Percentiles rank a stretch among this genome's conserved stretches.
These are phyloP conservation scores for Macrobrachium nipponense DNA, from an alignment of 1,140 invertebrate species.

Conservation along the genomic window DNA sequence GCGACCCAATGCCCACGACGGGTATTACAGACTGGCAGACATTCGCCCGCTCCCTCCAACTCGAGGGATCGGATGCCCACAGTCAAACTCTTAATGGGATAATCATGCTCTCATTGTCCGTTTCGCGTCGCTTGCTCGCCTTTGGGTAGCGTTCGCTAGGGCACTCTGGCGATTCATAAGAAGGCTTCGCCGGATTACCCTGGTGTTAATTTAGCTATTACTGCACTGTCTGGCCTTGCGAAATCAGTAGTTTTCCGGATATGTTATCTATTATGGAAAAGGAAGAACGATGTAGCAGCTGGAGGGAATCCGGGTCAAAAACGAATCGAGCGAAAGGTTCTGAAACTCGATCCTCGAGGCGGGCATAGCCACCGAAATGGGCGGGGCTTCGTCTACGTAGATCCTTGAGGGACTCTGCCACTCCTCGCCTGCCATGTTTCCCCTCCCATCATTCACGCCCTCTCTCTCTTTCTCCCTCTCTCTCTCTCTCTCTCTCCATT, in stretches of 20 bases:
- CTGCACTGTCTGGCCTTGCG: too few species aligned
- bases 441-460: slow-evolving; percentile 9
- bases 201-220: background rate
- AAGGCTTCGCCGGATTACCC: background rate
- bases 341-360: background rate
- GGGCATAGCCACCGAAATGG: slow-evolving; percentile 17
- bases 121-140: slow-evolving; percentile 16
- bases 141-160: slow-evolving; percentile 15
- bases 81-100: slow-evolving; percentile 56
- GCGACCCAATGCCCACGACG: slow-evolving; percentile 34
- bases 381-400: slow-evolving; percentile 32
- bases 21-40: slow-evolving; percentile 31
- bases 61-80: slow-evolving; percentile 52
- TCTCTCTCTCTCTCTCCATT: background rate
- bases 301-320: too few species aligned
- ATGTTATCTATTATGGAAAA: too few species aligned
- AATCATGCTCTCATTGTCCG: slow-evolving; percentile 57
- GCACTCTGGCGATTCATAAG: background rate
- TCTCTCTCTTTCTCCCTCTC: slow-evolving; percentile 33
- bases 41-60: slow-evolving; percentile 19
- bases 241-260: too few species aligned
- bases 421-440: slow-evolving; percentile 5
- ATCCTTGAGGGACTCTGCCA: slow-evolving; percentile 31
- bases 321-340: background rate
- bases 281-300: too few species aligned